phyloP scores from a whole-genome alignment of 2,888 invertebrate species.

The Trissolcus brochymenae region DNA sequence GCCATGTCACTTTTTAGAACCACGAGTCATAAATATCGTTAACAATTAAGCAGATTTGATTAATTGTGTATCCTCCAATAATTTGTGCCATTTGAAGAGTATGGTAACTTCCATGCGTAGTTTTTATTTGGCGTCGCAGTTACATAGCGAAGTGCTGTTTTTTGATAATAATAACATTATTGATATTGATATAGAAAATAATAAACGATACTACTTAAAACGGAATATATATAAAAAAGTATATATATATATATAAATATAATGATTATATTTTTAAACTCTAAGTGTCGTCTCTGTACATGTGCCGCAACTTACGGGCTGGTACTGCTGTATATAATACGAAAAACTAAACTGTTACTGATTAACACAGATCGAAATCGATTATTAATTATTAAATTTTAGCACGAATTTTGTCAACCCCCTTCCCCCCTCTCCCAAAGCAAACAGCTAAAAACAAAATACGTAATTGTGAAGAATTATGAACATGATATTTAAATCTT shows the following conservation, averaged over 20 bases:
- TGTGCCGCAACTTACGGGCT: constrained; percentile 66
- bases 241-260: constrained; percentile 51
- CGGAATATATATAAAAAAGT: constrained; percentile 50
- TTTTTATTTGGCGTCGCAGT: constrained; percentile 74
- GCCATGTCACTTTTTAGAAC: constrained; percentile 35
- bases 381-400: constrained; percentile 51
- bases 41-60: constrained; percentile 44
- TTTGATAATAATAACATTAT: constrained; percentile 74
- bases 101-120: constrained; percentile 73
- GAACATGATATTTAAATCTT: constrained; percentile 4
- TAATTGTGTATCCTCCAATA: constrained; percentile 52
- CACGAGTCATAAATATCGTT: constrained; percentile 52
- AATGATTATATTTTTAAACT: constrained; percentile 77
- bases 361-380: constrained; percentile 61
- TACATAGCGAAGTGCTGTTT: constrained; percentile 76
- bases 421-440: constrained; percentile 29
- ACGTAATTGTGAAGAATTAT: constrained; percentile 34
- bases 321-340: constrained; percentile 74
- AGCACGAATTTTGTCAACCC: constrained; percentile 54
- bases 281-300: constrained; percentile 76
- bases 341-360: constrained; percentile 69
- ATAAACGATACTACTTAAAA: constrained; percentile 59
- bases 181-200: constrained; percentile 65
- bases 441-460: constrained; percentile 20
- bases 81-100: constrained; percentile 74